Evolutionary conservation across 2,113 vertebrate species (phyloP), one percentile per base, ranked within the genome.

Genomic region (Syrmaticus mikado): DNA sequence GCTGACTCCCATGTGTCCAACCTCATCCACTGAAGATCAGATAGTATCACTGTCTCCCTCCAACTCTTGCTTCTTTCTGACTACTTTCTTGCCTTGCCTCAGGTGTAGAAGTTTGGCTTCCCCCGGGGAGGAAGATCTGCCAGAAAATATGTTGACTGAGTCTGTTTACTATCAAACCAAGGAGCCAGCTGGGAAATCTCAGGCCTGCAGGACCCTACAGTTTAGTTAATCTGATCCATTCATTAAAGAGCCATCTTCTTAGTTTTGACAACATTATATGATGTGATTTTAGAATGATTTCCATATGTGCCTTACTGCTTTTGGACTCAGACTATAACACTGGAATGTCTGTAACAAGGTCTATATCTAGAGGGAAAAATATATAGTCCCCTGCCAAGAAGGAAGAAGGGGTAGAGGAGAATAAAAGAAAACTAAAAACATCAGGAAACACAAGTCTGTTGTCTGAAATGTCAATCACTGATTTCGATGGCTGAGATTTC

Each of bases 331-430:
- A 48, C 19, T 19, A 32, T 11, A 45, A 36, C 65, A 36, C 22
- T 65, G 40, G 28, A 75, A 52, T 57, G 52, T 40, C 15, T 43
- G 7, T 10, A 71, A 20, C 5, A 53, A 68, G 27, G 78, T 43
- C 3, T 2, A 2, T 27, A 40, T 8, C 10, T 60, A 61, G 17
- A 78, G 16, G 8, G 21, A 71, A 81, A 83, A 40, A 55, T 5
- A 13, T 24, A 13, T 6, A 32, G 3, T 11, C 7, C 50, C 28
- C 25, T 60, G 25, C 6, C 22, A 61, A 57, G 28, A 52, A 91
- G 10, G 2, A 13, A n/a, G 3, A 19, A 62, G 32, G 4, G 4
- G 2, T 2, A 4, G 21, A 62, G 5, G 48, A 2, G 2, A 8
- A 52, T 24, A 74, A 1, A 52, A 11, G 40, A 8, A 28, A 45